A percentile compares a stretch with the other conserved stretches of the same genome.
Evolutionary conservation across 2,113 vertebrate genomes (phyloP).

Genomic region (Crotalus viridis): DNA sequence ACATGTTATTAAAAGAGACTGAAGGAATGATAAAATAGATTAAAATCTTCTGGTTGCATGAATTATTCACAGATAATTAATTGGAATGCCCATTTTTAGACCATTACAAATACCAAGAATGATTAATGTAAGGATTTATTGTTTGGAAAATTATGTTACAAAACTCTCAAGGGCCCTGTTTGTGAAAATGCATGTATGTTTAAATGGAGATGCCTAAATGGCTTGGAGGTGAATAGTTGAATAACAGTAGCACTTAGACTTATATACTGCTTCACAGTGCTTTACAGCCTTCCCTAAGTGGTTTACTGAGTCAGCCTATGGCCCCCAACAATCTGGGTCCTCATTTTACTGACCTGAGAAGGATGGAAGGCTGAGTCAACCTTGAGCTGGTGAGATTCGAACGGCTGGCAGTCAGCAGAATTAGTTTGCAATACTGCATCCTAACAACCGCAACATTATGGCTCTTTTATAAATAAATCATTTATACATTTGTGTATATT

Average conservation of each 20-base stretch:
- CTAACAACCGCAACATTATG: neutral
- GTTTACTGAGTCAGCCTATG: neutral
- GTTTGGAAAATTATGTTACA: neutral
- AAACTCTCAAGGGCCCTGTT: neutral
- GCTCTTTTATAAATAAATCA: neutral
- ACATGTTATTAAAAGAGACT: neutral
- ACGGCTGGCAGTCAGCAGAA: neutral
- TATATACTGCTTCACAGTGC: neutral
- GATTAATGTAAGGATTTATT: slow-evolving; percentile 9
- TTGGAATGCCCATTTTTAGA: slow-evolving; percentile 22
- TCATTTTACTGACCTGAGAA: neutral
- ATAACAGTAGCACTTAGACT: neutral
- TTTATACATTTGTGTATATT: neutral
- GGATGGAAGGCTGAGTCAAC: neutral
- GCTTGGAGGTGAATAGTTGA: neutral
- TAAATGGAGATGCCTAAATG: neutral
- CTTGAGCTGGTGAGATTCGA: neutral
- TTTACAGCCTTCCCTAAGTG: neutral
- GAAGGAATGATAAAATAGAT: neutral
- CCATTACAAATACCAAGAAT: slow-evolving; percentile 22
- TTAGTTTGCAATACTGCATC: neutral
- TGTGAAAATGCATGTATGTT: neutral
- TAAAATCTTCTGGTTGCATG: neutral
- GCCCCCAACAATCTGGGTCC: neutral
- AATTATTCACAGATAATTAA: slow-evolving; percentile 18